Evolutionary conservation across 2,113 vertebrate species (phyloP).

Genomic region (Manacus vitellinus): DNA sequence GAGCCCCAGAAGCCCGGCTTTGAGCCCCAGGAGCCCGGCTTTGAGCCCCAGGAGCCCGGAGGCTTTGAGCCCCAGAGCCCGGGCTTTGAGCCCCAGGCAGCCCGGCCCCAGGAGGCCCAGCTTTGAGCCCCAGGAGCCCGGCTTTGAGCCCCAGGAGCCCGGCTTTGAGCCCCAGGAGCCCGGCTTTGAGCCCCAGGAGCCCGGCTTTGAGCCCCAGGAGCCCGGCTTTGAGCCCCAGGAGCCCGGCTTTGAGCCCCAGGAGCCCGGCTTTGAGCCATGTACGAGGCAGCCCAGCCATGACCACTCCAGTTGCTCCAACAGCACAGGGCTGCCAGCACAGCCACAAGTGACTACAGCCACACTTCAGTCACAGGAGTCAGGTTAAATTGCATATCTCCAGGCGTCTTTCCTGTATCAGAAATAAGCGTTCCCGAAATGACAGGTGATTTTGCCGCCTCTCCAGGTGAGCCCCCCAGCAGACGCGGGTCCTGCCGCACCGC

Average conservation of each 20-base stretch:
- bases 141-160: accelerated
- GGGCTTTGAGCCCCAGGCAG: too few species aligned
- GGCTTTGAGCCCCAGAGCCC: too few species aligned
- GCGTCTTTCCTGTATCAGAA: neutral
- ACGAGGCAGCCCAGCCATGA: neutral
- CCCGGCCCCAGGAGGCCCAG: too few species aligned
- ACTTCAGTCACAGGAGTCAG: neutral
- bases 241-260: accelerated
- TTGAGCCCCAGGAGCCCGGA: too few species aligned
- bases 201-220: accelerated
- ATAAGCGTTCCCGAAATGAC: neutral
- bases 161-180: neutral
- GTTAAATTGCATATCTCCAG: neutral
- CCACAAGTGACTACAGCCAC: neutral
- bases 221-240: neutral
- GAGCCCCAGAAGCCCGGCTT: too few species aligned
- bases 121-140: too few species aligned
- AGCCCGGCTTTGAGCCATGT: neutral
- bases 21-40: too few species aligned
- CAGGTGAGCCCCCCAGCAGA: too few species aligned
- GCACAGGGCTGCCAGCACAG: neutral
- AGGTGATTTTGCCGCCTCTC: neutral
- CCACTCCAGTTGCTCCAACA: accelerated
- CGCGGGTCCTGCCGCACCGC: neutral
- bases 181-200: neutral